Base-by-base conservation (phyloP, 2,797 vertebrate genomes). In the Lithobates sylvaticus region DNA sequence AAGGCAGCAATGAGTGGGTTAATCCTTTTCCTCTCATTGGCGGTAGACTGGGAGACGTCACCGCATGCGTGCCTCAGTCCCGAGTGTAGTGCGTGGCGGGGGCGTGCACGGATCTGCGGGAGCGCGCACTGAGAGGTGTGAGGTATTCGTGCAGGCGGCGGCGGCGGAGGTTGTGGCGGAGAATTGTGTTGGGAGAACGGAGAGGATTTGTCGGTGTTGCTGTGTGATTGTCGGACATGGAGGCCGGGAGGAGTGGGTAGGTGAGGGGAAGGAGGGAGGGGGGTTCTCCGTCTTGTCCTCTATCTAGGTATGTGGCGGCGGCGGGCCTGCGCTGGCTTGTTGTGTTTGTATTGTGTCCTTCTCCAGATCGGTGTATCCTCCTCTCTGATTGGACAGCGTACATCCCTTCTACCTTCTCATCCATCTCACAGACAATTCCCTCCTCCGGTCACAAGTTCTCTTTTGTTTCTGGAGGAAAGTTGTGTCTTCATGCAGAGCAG, bases 91-190 rank as follows among this genome's bases (percentile, higher is more conserved):
- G 83, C 78, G 77, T 67, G 74, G 80, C 54, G 85, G 67, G 54
- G 68, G 16, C 54, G 74, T 81, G 84, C 26, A 69, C 73, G 26
- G 84, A 44, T 78, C 4, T 67, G 36, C 74, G 86, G 78, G 81
- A 29, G 72, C 86, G 78, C 78, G 81, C 78, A 9, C 18, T 27
- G 64, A 21, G 42, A 54, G 68, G 70, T 27, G 58, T 50, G 50
- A 27, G 68, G 65, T 44, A 15, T 58, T 26, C 68, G 39, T 39
- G 23, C 23, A 21, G 21, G 27, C 13, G 61, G 42, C 12, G 3
- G 50, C 71, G 71, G 47, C 1, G 32, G 32, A 2, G 32, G 3
- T 32, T 32, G 32, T 2, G 36, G 54, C 16, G 13, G 64, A 4
- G 74, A 64, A 29, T n/a, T 50, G 64, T 18, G 78, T 32, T 34